Base-by-base conservation (phyloP, 2,113 vertebrate genomes). In the Chloebia gouldiae region DNA sequence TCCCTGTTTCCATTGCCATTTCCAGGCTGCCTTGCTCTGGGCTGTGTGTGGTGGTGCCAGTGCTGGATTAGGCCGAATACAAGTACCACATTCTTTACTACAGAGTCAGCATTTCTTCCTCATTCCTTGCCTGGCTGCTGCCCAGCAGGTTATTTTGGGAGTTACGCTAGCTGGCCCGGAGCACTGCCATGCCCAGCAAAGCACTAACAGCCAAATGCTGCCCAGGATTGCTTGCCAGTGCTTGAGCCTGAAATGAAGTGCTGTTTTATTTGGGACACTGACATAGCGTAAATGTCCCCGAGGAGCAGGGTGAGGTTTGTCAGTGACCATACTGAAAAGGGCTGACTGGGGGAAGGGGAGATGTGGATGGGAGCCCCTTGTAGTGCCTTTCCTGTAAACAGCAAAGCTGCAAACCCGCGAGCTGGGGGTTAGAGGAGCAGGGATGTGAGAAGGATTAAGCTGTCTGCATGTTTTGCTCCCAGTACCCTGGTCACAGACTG, bases 61-160 rank as follows among this genome's bases (percentile, higher is more conserved):
- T 39, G 39, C 54, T 86, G 71, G 71, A 80, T 85, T 69, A 80
- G 76, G 40, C 76, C 93, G 86, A 91, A 81, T 86, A 47, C 68
- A 83, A 90, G 64, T 40, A 72, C 77, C 56, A 86, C 88, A 91
- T 97, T 95, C 92, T 92, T 95, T 92, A 64, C 90, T 86, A 94
- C 0, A 0, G 88, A 95, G 86, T 95, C 91, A 94, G 83, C 94
- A 75, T 86, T 92, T 95, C 94, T 92, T 88, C 92, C 83, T 93
- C 17, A 9, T 93, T 97, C 88, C 91, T 96, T 94, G 82, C 51
- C 91, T 96, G 95, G 95, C 91, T 86, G 91, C 53, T 88, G 64
- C 86, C 91, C 80, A 95, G 91, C 37, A 59, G 88, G 92, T 92
- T 96, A 96, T 97, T 97, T 95, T 95, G 82, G 94, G 94, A 95